Evolutionary conservation across 2,113 vertebrate genomes (phyloP).

Genomic region (Ophthalmotilapia sp.): DNA sequence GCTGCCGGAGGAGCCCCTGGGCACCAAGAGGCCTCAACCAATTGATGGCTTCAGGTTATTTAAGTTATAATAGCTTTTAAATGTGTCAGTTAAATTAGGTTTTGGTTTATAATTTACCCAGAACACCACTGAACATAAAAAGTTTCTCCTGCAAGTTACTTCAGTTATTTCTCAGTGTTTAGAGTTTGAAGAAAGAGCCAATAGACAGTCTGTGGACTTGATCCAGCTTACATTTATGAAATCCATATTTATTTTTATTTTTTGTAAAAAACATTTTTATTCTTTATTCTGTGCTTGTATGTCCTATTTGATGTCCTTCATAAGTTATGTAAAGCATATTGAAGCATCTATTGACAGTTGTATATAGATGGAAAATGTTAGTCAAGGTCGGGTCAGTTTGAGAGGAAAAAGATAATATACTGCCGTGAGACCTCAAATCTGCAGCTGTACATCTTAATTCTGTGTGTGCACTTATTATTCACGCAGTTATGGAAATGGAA

Average conservation of each 20-base stretch:
- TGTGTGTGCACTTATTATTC: neutral
- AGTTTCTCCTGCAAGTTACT: neutral
- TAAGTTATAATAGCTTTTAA: neutral
- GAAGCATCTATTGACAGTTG: neutral
- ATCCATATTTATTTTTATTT: neutral
- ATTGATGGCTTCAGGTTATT: neutral
- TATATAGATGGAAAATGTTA: neutral
- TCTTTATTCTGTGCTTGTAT: neutral
- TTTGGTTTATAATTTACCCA: neutral
- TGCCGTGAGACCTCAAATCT: neutral
- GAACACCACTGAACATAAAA: neutral
- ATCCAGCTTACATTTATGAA: neutral
- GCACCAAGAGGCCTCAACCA: neutral
- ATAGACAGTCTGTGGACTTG: neutral
- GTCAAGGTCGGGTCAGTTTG: neutral
- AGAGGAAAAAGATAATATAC: neutral
- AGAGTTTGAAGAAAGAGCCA: neutral
- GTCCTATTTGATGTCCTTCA: neutral
- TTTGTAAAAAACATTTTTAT: neutral
- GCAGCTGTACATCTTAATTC: neutral
- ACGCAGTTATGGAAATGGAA: neutral
- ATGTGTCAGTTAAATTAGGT: neutral
- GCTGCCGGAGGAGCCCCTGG: slow-evolving; percentile 9
- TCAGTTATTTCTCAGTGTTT: neutral
- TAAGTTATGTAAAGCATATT: neutral